phyloP scores from a whole-genome alignment of 2,888 invertebrate species.

The Lithophane semibrunnea region DNA sequence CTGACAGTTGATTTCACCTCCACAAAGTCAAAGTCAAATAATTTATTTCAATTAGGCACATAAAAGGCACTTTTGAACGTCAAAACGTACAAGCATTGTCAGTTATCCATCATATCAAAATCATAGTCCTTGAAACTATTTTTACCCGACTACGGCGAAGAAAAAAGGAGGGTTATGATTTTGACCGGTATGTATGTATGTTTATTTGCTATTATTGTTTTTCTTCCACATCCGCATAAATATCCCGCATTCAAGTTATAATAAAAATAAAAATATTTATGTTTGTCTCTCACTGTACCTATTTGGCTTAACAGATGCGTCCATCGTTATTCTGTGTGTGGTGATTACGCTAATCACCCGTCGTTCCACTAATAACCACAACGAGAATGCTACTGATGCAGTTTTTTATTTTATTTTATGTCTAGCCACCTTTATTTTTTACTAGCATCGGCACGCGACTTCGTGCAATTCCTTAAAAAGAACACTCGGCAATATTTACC shows the following conservation, averaged over 20 bases:
- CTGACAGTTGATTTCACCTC: too few species aligned
- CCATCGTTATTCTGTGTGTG: conserved; percentile 51
- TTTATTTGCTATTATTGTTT: neutral
- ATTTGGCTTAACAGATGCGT: conserved; percentile 45
- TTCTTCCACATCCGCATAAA: neutral
- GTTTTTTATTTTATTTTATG: conserved; percentile 50
- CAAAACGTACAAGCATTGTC: too few species aligned
- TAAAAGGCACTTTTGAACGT: too few species aligned
- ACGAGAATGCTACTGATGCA: conserved; percentile 40
- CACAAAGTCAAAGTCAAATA: too few species aligned
- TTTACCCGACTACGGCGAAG: too few species aligned
- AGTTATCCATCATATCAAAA: neutral
- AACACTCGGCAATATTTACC: neutral
- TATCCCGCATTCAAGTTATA: too few species aligned
- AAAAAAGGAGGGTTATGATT: too few species aligned
- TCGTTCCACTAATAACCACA: conserved; percentile 61
- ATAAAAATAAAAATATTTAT: neutral
- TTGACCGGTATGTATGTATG: too few species aligned
- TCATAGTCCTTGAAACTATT: neutral
- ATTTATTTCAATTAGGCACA: too few species aligned
- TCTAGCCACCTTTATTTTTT: conserved; percentile 11
- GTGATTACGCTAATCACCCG: conserved; percentile 61
- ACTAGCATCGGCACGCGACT: neutral
- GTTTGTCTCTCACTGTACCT: conserved; percentile 21
- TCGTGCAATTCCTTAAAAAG: neutral